Evolutionary conservation across 2,888 invertebrate genomes (phyloP), one percentile per base, ranked within the genome.

Genomic region (Psococerastis gibbosa): DNA sequence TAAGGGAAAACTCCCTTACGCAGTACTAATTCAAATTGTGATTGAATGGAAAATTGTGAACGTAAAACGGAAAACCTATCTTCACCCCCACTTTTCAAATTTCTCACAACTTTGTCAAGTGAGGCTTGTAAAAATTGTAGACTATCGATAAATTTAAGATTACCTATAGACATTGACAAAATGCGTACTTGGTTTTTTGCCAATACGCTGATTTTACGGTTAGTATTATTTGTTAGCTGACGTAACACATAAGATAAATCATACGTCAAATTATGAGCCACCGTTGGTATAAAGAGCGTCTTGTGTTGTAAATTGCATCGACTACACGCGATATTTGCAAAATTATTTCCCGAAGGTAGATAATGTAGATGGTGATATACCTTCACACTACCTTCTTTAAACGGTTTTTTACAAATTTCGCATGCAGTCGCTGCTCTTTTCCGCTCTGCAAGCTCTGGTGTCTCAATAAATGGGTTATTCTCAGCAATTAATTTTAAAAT

Each of bases 1-100:
- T 50, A 50, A 3, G 49, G 47, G 43, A 46, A 50, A 3, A 49
- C 35, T 9, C 50, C 47, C 42, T 48, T 49, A 20, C 35, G 35
- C 2, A 33, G 11, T 2, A 44, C 3, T 13, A 49, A 32, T 13
- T 33, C 17, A 1, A n/a, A 31, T 22, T 45, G 32, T 11, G 9
- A 9, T 9, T 9, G 31, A n/a, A 11, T n/a, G n/a, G n/a, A n/a
- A n/a, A n/a, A n/a, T n/a, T n/a, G n/a, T n/a, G 31, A 9, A 31
- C 31, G 9, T 9, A n/a, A 11, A 11, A 31, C n/a, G 9, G 9
- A n/a, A n/a, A 31, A 31, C 9, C n/a, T 31, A 11, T 31, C 9
- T 31, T 9, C 9, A 31, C 31, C 31, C n/a, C n/a, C 31, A n/a
- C n/a, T n/a, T n/a, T 9, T n/a, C 31, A 31, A 31, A 31, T 31